Evolutionary conservation across 2,113 vertebrate species (phyloP).

Genomic region (Lota lota): DNA sequence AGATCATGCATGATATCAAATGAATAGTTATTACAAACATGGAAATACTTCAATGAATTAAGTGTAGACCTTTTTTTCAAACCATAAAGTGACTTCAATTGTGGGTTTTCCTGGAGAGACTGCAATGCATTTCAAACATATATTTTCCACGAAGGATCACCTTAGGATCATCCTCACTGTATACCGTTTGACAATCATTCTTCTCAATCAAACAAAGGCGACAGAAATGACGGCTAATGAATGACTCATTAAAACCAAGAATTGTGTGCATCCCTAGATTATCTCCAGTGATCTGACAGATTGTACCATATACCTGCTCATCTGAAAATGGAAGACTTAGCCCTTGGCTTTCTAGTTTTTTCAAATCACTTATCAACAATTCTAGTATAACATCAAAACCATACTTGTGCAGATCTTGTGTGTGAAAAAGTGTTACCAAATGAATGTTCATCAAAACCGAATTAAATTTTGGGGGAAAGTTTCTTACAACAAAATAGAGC

Average conservation of each 20-base stretch:
- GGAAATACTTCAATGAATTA: constrained; percentile 27
- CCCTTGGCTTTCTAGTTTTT: constrained; percentile 26
- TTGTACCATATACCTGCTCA: constrained; percentile 33
- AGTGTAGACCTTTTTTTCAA: constrained; percentile 28
- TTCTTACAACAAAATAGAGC: constrained; percentile 16
- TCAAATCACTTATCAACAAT: constrained; percentile 38
- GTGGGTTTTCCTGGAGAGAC: constrained; percentile 30
- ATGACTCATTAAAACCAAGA: constrained; percentile 42
- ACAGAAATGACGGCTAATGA: constrained; percentile 34
- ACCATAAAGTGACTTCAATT: constrained; percentile 34
- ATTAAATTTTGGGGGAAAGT: constrained; percentile 18
- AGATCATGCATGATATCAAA: constrained; percentile 35
- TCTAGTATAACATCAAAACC: constrained; percentile 27
- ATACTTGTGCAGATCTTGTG: constrained; percentile 34
- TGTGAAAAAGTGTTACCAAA: constrained; percentile 27
- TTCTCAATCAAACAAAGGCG: constrained; percentile 25
- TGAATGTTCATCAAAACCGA: constrained; percentile 23
- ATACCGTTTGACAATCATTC: constrained; percentile 26
- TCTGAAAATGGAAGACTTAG: constrained; percentile 38
- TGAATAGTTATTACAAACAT: constrained; percentile 22
- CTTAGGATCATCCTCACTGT: constrained; percentile 31
- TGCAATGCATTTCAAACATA: constrained; percentile 31
- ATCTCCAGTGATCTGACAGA: constrained; percentile 41
- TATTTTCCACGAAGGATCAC: constrained; percentile 26
- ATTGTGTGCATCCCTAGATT: constrained; percentile 45